These are phyloP conservation scores for Smittia aterrima DNA, from an alignment of 2,888 invertebrate species.

Conservation along the genomic window DNA sequence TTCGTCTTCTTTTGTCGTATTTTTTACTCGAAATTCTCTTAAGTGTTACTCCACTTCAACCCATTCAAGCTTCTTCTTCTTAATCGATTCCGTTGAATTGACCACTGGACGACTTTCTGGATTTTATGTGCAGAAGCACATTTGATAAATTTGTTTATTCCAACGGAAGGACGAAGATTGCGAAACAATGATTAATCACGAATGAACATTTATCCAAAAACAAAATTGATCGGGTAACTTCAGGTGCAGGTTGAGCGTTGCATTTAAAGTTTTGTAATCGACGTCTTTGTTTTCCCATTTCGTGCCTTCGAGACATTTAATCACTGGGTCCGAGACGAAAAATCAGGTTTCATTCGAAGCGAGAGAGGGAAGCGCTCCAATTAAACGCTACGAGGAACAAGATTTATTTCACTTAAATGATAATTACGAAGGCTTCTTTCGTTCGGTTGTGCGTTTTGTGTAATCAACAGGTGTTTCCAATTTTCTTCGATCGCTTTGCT, in stretches of 20 bases:
- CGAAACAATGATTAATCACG: constrained; percentile 1
- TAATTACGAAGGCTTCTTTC: constrained; percentile 34
- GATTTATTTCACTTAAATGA: constrained; percentile 40
- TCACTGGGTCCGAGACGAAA: constrained; percentile 5
- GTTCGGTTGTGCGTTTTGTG: neutral
- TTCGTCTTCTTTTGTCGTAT: neutral
- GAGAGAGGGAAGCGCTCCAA: constrained; percentile 33
- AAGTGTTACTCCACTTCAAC: neutral
- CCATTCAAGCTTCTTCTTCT: constrained; percentile 7
- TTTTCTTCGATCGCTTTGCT: constrained; percentile 27
- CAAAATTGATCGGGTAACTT: constrained; percentile 4
- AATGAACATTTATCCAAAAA: neutral
- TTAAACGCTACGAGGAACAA: constrained; percentile 27
- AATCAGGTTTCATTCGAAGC: constrained; percentile 27
- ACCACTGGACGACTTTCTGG: too few species aligned
- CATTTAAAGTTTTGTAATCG: constrained; percentile 18
- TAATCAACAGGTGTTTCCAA: constrained; percentile 41
- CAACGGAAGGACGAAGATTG: neutral
- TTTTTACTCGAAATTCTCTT: constrained; percentile 4
- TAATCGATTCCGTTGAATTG: neutral
- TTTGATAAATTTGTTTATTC: neutral
- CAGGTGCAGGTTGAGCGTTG: constrained; percentile 21
- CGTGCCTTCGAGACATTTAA: constrained; percentile 24
- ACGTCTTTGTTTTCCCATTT: constrained; percentile 2
- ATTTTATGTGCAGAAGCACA: too few species aligned